Percentiles rank a stretch among this genome's conserved stretches.
Evolutionary conservation across 1,140 invertebrate genomes (phyloP).

Genomic region (Aplysia californica): DNA sequence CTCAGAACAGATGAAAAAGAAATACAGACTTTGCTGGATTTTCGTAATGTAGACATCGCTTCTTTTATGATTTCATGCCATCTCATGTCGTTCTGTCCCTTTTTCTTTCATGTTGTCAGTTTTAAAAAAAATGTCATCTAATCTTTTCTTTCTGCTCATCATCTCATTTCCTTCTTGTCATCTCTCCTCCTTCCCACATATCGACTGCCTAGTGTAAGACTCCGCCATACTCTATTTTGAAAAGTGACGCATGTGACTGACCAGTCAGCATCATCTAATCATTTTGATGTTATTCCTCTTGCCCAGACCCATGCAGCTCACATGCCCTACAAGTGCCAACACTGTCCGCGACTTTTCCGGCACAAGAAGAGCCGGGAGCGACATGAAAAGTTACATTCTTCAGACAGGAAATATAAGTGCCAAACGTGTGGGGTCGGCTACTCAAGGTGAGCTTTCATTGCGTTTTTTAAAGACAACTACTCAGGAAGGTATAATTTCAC

Average conservation of each 20-base stretch:
- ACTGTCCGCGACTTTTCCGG: conserved; percentile 92
- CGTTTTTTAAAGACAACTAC: not conserved
- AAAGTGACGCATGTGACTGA: not conserved
- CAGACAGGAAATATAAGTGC: conserved; percentile 93
- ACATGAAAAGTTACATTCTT: conserved; percentile 94
- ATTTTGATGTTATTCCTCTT: not conserved
- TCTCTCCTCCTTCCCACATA: not conserved
- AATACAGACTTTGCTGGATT: too few species aligned
- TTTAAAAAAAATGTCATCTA: too few species aligned
- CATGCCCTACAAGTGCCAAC: conserved; percentile 72
- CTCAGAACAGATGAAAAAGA: too few species aligned
- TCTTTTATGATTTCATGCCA: too few species aligned
- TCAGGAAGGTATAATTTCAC: too few species aligned
- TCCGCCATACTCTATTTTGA: not conserved
- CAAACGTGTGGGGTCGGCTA: conserved; percentile 91
- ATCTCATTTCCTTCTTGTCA: not conserved
- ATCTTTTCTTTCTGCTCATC: not conserved
- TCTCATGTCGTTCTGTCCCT: too few species aligned
- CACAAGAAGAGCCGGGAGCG: conserved; percentile 94
- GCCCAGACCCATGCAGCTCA: conserved; percentile 71
- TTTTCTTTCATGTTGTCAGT: too few species aligned
- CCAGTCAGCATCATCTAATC: not conserved
- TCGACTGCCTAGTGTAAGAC: not conserved
- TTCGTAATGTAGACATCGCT: too few species aligned
- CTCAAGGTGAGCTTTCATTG: conserved; percentile 76